phyloP scores from a whole-genome alignment of 2,113 vertebrate species.

The Percina caprodes region DNA sequence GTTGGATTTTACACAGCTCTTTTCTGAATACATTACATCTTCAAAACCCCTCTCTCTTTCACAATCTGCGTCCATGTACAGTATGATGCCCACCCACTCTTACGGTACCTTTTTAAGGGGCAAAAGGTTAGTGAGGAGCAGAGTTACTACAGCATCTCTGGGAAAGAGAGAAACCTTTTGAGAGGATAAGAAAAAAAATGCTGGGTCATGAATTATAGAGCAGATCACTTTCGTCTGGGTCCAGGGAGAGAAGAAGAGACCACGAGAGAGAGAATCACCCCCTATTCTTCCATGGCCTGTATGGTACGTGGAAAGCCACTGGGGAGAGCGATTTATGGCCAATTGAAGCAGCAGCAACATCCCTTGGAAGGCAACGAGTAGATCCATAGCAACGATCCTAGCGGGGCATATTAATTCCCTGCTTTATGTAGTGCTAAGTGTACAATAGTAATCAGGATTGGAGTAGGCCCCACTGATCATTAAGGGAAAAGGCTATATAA shows the following conservation, averaged over 20 bases:
- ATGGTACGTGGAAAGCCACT: constrained; percentile 95
- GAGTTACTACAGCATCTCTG: constrained; percentile 81
- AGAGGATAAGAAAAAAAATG: constrained; percentile 85
- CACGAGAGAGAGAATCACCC: constrained; percentile 83
- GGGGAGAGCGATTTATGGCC: constrained; percentile 99
- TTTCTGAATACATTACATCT: constrained; percentile 47
- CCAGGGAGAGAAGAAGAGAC: constrained; percentile 73
- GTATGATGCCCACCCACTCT: constrained; percentile 48
- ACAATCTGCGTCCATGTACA: constrained; percentile 26
- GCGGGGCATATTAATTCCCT: constrained; percentile 99
- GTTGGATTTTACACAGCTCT: constrained; percentile 52
- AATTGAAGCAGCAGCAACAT: constrained; percentile 99
- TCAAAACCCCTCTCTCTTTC: constrained; percentile 20
- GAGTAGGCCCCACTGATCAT: constrained; percentile 99
- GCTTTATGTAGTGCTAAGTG: constrained; percentile 99
- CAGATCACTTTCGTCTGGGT: constrained; percentile 89
- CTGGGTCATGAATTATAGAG: constrained; percentile 96
- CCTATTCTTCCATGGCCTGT: constrained; percentile 93
- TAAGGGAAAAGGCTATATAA: constrained; percentile 99
- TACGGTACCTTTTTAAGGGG: constrained; percentile 44
- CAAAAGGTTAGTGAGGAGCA: constrained; percentile 23
- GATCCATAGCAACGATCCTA: constrained; percentile 99
- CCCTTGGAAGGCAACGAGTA: constrained; percentile 95
- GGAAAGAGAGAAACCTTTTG: constrained; percentile 82
- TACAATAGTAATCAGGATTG: constrained; percentile 99